These are phyloP conservation scores for Calephelis nemesis DNA, from an alignment of 1,140 invertebrate genomes.

Conservation along the genomic window DNA sequence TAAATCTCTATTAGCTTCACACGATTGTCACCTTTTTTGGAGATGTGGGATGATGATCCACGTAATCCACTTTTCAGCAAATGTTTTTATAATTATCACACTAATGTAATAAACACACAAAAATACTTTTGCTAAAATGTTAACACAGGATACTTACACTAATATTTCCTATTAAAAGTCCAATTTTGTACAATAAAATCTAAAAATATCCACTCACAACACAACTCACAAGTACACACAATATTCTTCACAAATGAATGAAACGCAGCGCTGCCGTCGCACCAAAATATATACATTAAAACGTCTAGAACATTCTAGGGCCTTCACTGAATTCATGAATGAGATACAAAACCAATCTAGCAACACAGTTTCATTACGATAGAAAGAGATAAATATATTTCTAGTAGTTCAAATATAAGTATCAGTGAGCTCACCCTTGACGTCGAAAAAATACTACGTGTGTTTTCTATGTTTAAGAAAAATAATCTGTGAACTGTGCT, in stretches of 20 bases:
- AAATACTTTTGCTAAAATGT: not conserved
- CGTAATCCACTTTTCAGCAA: slow-evolving; percentile 43
- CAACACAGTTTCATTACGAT: slow-evolving; percentile 10
- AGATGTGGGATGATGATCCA: slow-evolving; percentile 51
- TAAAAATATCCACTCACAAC: slow-evolving; percentile 60
- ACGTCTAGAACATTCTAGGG: slow-evolving; percentile 79
- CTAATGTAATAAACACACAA: slow-evolving; percentile 11
- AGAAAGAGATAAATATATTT: slow-evolving; percentile 73
- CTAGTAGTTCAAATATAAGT: slow-evolving; percentile 47
- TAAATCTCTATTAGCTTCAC: slow-evolving; percentile 41
- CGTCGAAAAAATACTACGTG: slow-evolving; percentile 42
- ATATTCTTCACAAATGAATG: slow-evolving; percentile 71
- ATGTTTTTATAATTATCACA: slow-evolving; percentile 25
- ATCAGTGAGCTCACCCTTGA: slow-evolving; percentile 47
- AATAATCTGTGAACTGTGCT: not conserved
- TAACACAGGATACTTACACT: slow-evolving; percentile 49
- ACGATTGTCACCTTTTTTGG: slow-evolving; percentile 70
- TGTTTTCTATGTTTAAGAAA: slow-evolving; percentile 37
- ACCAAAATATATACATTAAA: slow-evolving; percentile 79
- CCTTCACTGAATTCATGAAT: slow-evolving; percentile 58
- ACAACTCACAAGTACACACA: slow-evolving; percentile 67
- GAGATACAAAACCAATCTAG: slow-evolving; percentile 48
- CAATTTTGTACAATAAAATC: slow-evolving; percentile 46
- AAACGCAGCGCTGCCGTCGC: slow-evolving; percentile 71
- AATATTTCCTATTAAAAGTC: slow-evolving; percentile 43